Evolutionary conservation across 2,888 invertebrate genomes (phyloP).

Genomic region (Drosophila helvetica): DNA sequence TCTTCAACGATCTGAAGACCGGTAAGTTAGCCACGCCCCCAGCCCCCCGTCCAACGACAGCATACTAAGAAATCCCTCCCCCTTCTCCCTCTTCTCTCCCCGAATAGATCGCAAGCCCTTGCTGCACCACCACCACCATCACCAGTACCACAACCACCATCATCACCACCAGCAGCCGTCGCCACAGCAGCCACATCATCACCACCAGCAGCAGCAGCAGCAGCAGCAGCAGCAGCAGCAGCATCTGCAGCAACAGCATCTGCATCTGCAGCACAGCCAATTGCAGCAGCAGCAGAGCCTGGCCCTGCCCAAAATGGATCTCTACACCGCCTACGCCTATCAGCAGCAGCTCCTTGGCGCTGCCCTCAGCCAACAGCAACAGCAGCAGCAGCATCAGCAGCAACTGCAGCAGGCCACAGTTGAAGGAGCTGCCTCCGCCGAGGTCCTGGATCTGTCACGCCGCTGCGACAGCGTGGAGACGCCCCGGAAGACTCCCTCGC

Average conservation of each 20-base stretch:
- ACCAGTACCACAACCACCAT: slow-evolving; percentile 46
- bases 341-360: slow-evolving; percentile 75
- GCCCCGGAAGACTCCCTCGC: slow-evolving; percentile 82
- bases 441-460: slow-evolving; percentile 83
- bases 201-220: slow-evolving; percentile 21
- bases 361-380: slow-evolving; percentile 63
- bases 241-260: slow-evolving; percentile 46
- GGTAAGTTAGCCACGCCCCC: slow-evolving; percentile 71
- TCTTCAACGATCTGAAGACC: slow-evolving; percentile 80
- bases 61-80: slow-evolving; percentile 7
- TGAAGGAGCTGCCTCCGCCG: slow-evolving; percentile 52
- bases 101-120: slow-evolving; percentile 69
- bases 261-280: slow-evolving; percentile 53
- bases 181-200: slow-evolving; percentile 37
- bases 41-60: neutral
- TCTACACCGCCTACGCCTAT: slow-evolving; percentile 80
- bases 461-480: slow-evolving; percentile 82
- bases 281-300: slow-evolving; percentile 52
- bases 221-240: slow-evolving; percentile 25
- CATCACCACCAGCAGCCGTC: slow-evolving; percentile 42
- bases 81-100: neutral
- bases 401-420: slow-evolving; percentile 46
- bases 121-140: slow-evolving; percentile 67
- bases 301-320: slow-evolving; percentile 75
- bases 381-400: slow-evolving; percentile 53